Percentiles rank a stretch among this genome's conserved stretches.
phyloP scores from a whole-genome alignment of 2,113 vertebrate genomes.

The Etheostoma spectabile region DNA sequence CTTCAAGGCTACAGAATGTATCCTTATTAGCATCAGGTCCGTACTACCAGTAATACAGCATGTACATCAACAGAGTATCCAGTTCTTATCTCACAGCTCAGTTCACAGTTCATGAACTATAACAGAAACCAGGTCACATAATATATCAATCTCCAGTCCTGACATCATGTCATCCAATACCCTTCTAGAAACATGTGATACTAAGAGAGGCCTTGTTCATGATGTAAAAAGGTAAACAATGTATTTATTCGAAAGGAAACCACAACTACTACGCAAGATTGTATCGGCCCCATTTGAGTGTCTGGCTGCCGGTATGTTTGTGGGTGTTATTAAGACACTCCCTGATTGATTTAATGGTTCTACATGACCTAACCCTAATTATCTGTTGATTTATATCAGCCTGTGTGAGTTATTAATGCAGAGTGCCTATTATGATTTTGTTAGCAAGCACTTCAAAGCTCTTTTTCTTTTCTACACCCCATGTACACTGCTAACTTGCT shows the following conservation, averaged over 20 bases:
- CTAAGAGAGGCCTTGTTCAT: background rate
- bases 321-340: slow-evolving; percentile 34
- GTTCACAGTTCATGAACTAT: background rate
- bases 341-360: slow-evolving; percentile 37
- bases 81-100: background rate
- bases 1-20: slow-evolving; percentile 1
- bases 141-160: background rate
- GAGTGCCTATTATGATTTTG: background rate
- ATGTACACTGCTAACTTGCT: background rate
- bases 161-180: background rate
- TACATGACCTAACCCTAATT: slow-evolving; percentile 43
- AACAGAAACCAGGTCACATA: background rate
- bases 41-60: background rate
- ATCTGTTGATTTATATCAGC: slow-evolving; percentile 30
- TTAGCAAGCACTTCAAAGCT: background rate
- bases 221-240: background rate
- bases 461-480: background rate
- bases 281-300: background rate
- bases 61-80: background rate
- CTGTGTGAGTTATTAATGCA: slow-evolving; percentile 9
- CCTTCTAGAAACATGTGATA: background rate
- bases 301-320: slow-evolving; percentile 14
- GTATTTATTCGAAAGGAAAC: slow-evolving; percentile 25
- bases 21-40: background rate
- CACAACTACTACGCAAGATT: background rate